These are phyloP conservation scores for Belgica antarctica DNA, from an alignment of 2,888 invertebrate genomes.

Conservation along the genomic window DNA sequence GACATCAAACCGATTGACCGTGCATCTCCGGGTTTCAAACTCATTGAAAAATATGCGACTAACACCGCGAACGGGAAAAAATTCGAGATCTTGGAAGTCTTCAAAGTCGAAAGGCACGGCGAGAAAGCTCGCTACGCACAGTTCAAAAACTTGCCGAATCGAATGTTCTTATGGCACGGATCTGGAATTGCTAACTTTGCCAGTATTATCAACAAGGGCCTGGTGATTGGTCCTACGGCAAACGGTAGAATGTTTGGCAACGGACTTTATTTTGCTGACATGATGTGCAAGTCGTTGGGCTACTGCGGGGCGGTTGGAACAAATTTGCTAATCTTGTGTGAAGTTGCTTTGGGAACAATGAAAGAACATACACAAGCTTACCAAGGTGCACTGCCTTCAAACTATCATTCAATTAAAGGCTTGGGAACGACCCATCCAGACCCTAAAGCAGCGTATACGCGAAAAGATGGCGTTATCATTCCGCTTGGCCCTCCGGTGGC, in stretches of 20 bases:
- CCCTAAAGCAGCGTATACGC: constrained; percentile 59
- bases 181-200: constrained; percentile 92
- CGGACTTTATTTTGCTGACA: constrained; percentile 96
- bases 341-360: constrained; percentile 93
- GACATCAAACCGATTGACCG: constrained; percentile 70
- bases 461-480: constrained; percentile 71
- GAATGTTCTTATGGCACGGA: constrained; percentile 93
- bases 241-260: constrained; percentile 94
- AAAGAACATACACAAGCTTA: constrained; percentile 71
- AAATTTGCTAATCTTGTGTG: constrained; percentile 82
- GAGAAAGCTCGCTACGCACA: constrained; percentile 81
- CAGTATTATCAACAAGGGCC: constrained; percentile 87
- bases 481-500: constrained; percentile 69
- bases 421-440: constrained; percentile 82
- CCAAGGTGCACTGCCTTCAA: constrained; percentile 70
- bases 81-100: not conserved
- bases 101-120: constrained; percentile 68
- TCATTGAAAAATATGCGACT: constrained; percentile 73
- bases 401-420: constrained; percentile 82
- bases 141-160: constrained; percentile 81
- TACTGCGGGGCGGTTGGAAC: constrained; percentile 73
- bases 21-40: constrained; percentile 67
- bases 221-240: constrained; percentile 77
- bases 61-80: constrained; percentile 64
- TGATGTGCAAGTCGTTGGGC: constrained; percentile 97